Base-by-base conservation (phyloP, 2,888 invertebrate genomes). In the Onchidella celtica region DNA sequence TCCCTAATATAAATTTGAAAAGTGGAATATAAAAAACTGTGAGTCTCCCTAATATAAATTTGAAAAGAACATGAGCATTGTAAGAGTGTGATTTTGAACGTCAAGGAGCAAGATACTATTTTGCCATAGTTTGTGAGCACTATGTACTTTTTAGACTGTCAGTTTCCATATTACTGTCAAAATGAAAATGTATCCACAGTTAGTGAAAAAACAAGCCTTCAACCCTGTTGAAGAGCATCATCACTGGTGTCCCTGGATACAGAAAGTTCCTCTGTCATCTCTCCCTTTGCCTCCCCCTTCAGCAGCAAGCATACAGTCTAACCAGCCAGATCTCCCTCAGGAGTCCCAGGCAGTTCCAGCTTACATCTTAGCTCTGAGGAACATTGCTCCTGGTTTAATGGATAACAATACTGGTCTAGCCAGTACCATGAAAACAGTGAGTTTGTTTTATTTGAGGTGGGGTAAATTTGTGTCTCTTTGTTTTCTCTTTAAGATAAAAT, bases 221-320 rank as follows among this genome's bases (percentile, higher is more conserved):
- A 88, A 90, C 73, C 91, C 90, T 6, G 59, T 90, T 47, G 84
- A 79, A 17, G 90, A 90, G 79, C 91, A 91, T 81, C 86, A 88
- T 59, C 85, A 85, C 47, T 91, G 90, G 90, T 91, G 91, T 86
- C 90, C 91, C n/a, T 90, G 90, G 90, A 79, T 89, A 75, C 81
- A 68, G 72, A 83, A 75, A 47, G 40, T 40, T n/a, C 21, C 57
- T 3, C 29, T 2, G 21, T 14, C 61, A 14, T 47, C 47, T 29
- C 17, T 34, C 1, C n/a, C 59, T 9, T 27, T 40, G 17, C 59
- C 70, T 47, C 55, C 79, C 0, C 66, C 76, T 14, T 27, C 77
- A 2, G 21, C 68, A 24, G 4, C 66, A 57, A 24, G 27, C 3
- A 2, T 29, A 14, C 38, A 34, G 1, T 38, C 2, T 11, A 11